Base-by-base conservation (phyloP, 1,140 invertebrate genomes). In the Drosophila carrolli region DNA sequence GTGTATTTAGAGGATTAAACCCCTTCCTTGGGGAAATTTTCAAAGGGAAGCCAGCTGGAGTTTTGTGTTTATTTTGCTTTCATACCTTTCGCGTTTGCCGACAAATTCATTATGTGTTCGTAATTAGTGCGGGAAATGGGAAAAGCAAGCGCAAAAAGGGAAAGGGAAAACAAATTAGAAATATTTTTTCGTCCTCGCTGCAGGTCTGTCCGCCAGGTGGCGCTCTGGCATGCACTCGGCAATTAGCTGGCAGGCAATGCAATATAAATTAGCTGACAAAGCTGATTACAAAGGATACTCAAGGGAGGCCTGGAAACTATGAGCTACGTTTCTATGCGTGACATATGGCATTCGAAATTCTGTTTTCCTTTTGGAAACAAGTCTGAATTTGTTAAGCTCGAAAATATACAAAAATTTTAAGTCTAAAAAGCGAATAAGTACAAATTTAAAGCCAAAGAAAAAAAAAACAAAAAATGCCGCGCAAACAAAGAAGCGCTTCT, bases 181-280 rank as follows among this genome's bases (percentile, higher is more conserved):
- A 40, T 66, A 58, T 29, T 35, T 47, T 70, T 56, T 11, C 9
- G 27, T 37, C 16, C 23, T 14, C 14, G 41, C 47, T 46, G 16
- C 53, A 65, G 38, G 47, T 13, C n/a, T 13, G 32, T 32, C 38
- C 66, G 43, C 43, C 72, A 85, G 75, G 77, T 76, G 76, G 47
- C 62, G 54, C 23, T 58, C 27, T 32, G 9, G 14, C 83, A 59
- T 88, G 79, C 75, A 76, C 56, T 70, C 32, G 67, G 59, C 66
- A 88, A 83, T 88, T 88, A 88, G 68, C 62, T 38, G 46, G 19
- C 46, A 43, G 78, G 57, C 70, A 76, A 76, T 88, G 71, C 74
- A 66, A 79, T 79, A 75, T 76, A 82, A 70, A 88, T 89, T 80
- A 88, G 67, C 59, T 67, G 63, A 23, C 60, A 48, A 58, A 41